phyloP scores from a whole-genome alignment of 2,888 invertebrate species.

The Drosophila peninsularis region DNA sequence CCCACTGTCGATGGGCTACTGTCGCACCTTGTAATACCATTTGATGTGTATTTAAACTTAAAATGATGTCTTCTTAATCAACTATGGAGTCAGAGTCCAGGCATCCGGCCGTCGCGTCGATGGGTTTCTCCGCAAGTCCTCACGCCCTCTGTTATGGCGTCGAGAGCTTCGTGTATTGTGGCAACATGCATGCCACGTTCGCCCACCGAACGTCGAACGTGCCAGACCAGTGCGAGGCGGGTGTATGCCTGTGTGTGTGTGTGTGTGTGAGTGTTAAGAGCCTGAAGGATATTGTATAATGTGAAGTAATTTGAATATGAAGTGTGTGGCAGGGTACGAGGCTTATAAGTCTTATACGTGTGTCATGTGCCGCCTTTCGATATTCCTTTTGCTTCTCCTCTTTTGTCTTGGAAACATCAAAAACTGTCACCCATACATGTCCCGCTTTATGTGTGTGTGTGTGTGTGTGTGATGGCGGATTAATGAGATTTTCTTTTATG shows the following conservation, averaged over 20 bases:
- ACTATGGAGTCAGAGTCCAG: conserved; percentile 56
- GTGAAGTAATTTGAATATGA: conserved; percentile 81
- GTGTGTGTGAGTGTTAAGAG: conserved; percentile 52
- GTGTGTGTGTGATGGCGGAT: conserved; percentile 43
- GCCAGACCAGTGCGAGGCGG: conserved; percentile 25
- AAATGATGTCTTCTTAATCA: conserved; percentile 77
- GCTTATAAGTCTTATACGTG: conserved; percentile 73
- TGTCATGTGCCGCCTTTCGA: conserved; percentile 46
- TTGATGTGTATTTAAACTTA: conserved; percentile 66
- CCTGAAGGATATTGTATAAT: conserved; percentile 79
- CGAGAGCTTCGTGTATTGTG: conserved; percentile 52
- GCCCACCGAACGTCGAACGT: conserved; percentile 60
- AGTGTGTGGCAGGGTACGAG: conserved; percentile 67
- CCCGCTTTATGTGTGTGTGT: conserved; percentile 4
- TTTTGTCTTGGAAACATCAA: conserved; percentile 50
- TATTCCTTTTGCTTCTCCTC: conserved; percentile 32
- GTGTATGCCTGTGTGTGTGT: too few relatives aligned
- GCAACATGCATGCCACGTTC: conserved; percentile 64
- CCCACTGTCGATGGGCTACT: conserved; percentile 23
- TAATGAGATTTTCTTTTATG: conserved; percentile 77
- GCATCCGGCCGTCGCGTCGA: conserved; percentile 35
- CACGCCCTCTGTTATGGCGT: too few relatives aligned
- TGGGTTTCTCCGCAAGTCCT: conserved; percentile 7
- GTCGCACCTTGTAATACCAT: conserved; percentile 23
- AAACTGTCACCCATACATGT: conserved; percentile 49